Conservation (phyloP, 1,140 invertebrate species). For the Pteromalus puparum region DNA sequence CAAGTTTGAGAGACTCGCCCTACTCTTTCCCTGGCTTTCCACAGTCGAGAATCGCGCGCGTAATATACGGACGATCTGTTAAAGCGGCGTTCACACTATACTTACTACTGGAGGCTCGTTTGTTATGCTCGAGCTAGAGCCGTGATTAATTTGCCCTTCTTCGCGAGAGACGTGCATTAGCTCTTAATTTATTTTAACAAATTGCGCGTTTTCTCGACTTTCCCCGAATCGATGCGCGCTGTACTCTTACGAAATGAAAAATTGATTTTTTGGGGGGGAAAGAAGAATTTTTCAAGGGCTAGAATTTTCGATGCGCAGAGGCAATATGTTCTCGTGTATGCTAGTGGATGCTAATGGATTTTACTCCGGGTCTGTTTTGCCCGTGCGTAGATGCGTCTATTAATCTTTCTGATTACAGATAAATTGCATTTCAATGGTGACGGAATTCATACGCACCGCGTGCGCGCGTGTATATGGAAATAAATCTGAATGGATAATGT, state of each 20-base stretch:
- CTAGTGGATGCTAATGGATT: neutral
- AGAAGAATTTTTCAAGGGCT: constrained; percentile 15
- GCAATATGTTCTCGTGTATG: too few relatives aligned
- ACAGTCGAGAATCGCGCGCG: constrained; percentile 23
- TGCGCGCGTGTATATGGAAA: neutral
- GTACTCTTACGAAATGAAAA: constrained; percentile 5
- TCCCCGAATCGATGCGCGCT: constrained; percentile 4
- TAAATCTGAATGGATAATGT: neutral
- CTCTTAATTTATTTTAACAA: constrained; percentile 50
- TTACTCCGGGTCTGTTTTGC: neutral
- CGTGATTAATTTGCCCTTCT: constrained; percentile 45
- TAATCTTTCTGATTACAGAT: constrained; percentile 6
- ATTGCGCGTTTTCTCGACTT: constrained; percentile 39
- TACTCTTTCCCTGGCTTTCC: neutral
- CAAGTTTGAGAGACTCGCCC: constrained; percentile 31
- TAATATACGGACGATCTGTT: constrained; percentile 41
- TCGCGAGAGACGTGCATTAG: constrained; percentile 12
- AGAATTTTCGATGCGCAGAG: neutral
- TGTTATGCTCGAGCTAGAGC: constrained; percentile 15
- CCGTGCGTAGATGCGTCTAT: neutral
- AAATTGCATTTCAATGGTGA: neutral
- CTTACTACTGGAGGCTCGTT: constrained; percentile 28
- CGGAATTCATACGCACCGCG: neutral
- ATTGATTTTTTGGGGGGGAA: neutral
- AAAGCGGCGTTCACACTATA: constrained; percentile 36